Percentiles rank a stretch among this genome's conserved stretches.
Conservation (phyloP, 1,140 invertebrate species). For the Diprion similis region DNA sequence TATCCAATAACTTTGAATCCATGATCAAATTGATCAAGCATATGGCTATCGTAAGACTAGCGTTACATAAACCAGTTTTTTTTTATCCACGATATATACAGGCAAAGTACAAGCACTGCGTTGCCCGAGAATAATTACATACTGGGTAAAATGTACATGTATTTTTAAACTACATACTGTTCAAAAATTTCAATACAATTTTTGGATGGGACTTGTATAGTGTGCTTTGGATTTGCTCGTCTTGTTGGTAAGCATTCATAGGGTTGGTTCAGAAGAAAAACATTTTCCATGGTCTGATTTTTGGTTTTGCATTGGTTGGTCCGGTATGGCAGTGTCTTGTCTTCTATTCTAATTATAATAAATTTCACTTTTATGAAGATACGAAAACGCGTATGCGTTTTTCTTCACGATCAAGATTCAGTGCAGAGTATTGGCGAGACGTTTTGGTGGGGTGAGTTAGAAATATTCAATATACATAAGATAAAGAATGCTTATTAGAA, state of each 20-base stretch:
- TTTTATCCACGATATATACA: constrained; percentile 34
- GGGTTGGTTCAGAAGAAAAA: neutral
- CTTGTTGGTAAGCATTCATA: neutral
- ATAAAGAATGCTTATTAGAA: no score
- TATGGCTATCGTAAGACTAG: constrained; percentile 57
- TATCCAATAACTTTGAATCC: constrained; percentile 40
- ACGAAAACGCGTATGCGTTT: neutral
- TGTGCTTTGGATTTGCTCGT: neutral
- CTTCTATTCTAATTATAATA: constrained; percentile 18
- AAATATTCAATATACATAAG: neutral
- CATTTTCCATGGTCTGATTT: constrained; percentile 21
- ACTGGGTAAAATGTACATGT: neutral
- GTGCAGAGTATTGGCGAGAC: neutral
- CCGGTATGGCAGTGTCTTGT: constrained; percentile 57
- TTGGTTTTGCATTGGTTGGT: constrained; percentile 39
- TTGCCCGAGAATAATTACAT: constrained; percentile 48
- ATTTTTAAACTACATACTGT: neutral
- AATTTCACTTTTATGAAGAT: neutral
- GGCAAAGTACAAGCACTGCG: constrained; percentile 51
- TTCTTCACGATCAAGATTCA: neutral
- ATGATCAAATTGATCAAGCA: constrained; percentile 54
- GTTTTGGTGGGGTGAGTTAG: neutral
- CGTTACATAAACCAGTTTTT: constrained; percentile 54
- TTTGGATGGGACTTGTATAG: neutral
- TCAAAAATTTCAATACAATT: neutral